A percentile compares a stretch with the other conserved stretches of the same genome.
Conservation (phyloP, 2,797 vertebrate species). For the Netta rufina region DNA sequence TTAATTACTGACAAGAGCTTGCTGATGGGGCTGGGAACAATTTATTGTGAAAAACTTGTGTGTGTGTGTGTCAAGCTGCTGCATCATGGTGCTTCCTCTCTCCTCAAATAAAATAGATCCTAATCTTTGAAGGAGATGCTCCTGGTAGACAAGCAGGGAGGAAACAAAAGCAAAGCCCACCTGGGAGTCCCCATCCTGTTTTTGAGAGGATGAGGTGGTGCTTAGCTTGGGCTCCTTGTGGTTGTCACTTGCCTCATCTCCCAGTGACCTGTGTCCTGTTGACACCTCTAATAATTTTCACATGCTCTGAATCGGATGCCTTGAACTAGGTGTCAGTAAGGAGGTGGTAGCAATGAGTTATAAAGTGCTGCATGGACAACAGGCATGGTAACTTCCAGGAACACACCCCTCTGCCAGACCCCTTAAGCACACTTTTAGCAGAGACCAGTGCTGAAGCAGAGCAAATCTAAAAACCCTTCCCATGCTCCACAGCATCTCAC, state of each 20-base stretch:
- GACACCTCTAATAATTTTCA: neutral
- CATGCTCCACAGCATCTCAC: neutral
- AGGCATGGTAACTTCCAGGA: neutral
- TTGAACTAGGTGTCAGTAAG: neutral
- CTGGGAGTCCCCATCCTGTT: neutral
- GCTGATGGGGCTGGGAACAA: neutral
- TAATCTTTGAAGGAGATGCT: neutral
- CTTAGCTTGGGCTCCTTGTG: neutral
- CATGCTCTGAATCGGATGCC: accelerated
- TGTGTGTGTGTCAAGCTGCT: neutral
- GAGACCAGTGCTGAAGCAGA: neutral
- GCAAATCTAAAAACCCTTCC: neutral
- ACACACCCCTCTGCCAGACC: neutral
- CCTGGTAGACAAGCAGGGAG: neutral
- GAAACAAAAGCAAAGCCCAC: neutral
- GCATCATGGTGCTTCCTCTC: neutral
- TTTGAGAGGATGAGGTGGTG: neutral
- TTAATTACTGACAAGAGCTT: neutral
- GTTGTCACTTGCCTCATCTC: neutral
- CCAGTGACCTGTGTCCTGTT: neutral
- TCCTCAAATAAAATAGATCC: neutral
- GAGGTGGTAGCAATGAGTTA: neutral
- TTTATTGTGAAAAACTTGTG: neutral
- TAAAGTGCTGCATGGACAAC: neutral
- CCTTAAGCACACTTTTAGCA: neutral